phyloP scores from a whole-genome alignment of 2,113 vertebrate genomes.

The Cercopithecus mona region DNA sequence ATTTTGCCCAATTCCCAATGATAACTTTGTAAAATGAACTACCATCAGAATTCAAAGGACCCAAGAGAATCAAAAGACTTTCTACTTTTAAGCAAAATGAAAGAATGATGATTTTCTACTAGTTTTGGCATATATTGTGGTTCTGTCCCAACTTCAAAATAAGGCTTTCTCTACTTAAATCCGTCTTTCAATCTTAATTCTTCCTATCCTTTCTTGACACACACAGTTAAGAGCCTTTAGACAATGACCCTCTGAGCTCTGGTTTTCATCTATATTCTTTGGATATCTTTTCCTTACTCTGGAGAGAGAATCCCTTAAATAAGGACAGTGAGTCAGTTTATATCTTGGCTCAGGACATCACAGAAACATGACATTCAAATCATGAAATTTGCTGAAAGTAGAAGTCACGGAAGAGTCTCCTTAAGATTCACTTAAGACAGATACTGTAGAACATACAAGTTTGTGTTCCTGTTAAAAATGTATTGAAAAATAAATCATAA shows the following conservation, averaged over 20 bases:
- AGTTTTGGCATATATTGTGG: not conserved
- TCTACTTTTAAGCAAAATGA: conserved; percentile 34
- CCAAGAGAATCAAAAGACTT: not conserved
- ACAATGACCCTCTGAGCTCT: not conserved
- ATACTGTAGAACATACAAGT: not conserved
- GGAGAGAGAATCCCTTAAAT: not conserved
- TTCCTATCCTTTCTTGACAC: conserved; percentile 1
- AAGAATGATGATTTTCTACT: not conserved
- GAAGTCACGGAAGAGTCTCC: conserved; percentile 17
- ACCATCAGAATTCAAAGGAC: not conserved
- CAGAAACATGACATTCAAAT: conserved; percentile 20
- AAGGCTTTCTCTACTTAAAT: not conserved
- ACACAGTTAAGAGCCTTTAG: not conserved
- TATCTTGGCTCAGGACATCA: not conserved
- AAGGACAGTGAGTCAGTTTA: not conserved
- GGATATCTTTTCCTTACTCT: not conserved
- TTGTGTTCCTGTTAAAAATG: conserved; percentile 1
- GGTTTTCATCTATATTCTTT: not conserved
- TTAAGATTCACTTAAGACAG: not conserved
- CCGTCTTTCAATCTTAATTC: not conserved
- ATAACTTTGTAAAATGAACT: not conserved
- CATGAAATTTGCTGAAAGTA: conserved; percentile 22
- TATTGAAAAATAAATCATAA: not conserved
- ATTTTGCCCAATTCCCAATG: not conserved
- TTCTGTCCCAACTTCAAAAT: conserved; percentile 55